Percentiles rank a stretch among this genome's conserved stretches.
These are phyloP conservation scores for Timema cristinae DNA, from an alignment of 2,888 invertebrate species.

Conservation along the genomic window DNA sequence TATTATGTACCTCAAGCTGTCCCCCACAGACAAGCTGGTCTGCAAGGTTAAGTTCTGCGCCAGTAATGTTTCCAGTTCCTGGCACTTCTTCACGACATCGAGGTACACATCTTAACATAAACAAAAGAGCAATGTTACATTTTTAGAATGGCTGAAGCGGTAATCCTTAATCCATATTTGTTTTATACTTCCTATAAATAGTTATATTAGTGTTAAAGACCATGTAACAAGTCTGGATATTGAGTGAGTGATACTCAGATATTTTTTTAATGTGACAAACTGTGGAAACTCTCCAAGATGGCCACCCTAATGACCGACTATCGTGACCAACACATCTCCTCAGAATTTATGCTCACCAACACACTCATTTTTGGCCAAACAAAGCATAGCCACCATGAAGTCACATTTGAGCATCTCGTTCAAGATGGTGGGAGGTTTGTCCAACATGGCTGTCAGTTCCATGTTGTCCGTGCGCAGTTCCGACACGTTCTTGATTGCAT, in stretches of 20 bases:
- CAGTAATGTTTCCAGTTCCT: slow-evolving; percentile 52
- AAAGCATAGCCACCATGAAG: slow-evolving; percentile 76
- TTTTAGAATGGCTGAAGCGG: neutral
- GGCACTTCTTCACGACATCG: slow-evolving; percentile 71
- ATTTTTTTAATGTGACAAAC: neutral
- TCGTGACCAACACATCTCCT: slow-evolving; percentile 20
- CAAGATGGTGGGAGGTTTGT: slow-evolving; percentile 64
- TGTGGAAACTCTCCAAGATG: slow-evolving; percentile 7
- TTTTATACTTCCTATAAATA: too few species aligned
- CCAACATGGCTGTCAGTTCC: slow-evolving; percentile 52
- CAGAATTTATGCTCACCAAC: slow-evolving; percentile 54
- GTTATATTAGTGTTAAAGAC: too few species aligned
- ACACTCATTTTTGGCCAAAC: slow-evolving; percentile 77
- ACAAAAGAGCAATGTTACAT: slow-evolving; percentile 19
- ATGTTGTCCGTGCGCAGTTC: slow-evolving; percentile 26
- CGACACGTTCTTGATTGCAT: slow-evolving; percentile 45
- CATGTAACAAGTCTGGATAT: too few species aligned
- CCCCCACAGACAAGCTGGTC: slow-evolving; percentile 20
- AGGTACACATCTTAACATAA: slow-evolving; percentile 51
- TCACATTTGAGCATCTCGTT: slow-evolving; percentile 66
- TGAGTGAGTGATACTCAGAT: neutral
- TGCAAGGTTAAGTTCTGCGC: slow-evolving; percentile 21
- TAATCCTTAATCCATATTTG: too few species aligned
- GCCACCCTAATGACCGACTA: slow-evolving; percentile 12
- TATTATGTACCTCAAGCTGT: slow-evolving; percentile 21